phyloP scores from a whole-genome alignment of 2,888 invertebrate genomes.

The Aporophyla lueneburgensis region DNA sequence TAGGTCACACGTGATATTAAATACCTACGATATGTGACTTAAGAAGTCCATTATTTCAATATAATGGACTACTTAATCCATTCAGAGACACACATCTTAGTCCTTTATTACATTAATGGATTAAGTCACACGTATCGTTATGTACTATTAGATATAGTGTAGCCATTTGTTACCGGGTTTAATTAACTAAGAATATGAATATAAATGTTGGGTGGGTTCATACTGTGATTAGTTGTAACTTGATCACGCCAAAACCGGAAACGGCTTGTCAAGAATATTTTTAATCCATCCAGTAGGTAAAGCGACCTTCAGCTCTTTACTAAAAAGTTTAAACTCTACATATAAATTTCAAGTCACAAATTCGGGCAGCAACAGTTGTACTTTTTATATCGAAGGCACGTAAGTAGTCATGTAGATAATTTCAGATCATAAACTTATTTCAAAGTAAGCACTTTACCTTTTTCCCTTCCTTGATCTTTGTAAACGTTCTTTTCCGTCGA shows the following conservation, averaged over 20 bases:
- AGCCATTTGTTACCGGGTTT: neutral
- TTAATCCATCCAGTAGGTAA: neutral
- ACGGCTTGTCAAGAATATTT: neutral
- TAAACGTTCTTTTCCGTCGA: neutral
- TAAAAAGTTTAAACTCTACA: neutral
- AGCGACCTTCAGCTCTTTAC: neutral
- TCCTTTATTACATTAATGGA: too few species aligned
- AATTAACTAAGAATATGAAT: neutral
- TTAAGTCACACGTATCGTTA: too few species aligned
- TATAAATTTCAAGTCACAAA: neutral
- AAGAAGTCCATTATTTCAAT: too few species aligned
- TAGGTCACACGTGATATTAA: too few species aligned
- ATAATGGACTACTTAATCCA: too few species aligned
- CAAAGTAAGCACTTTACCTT: constrained; percentile 36
- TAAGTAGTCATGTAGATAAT: neutral
- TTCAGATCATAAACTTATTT: neutral
- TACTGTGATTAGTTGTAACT: constrained; percentile 9
- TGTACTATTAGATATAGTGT: neutral
- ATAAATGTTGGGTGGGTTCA: neutral
- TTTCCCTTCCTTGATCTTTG: constrained; percentile 11
- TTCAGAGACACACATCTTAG: too few species aligned
- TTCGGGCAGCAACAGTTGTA: neutral
- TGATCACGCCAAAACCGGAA: neutral
- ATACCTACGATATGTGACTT: too few species aligned
- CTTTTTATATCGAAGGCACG: neutral